Base-by-base conservation (phyloP, 2,888 invertebrate genomes). In the Linnaemya vulpina region DNA sequence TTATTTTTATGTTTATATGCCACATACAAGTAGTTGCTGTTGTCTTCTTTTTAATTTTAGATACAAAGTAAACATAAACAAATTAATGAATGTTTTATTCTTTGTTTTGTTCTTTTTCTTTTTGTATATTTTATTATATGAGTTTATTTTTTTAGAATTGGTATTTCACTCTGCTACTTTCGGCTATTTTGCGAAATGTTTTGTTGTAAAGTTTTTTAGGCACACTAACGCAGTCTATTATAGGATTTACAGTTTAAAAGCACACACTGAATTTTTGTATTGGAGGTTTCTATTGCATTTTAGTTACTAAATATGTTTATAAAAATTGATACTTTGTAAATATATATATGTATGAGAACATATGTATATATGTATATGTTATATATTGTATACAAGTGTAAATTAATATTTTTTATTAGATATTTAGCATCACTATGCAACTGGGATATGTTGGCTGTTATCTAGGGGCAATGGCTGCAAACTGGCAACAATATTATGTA, bases 161-260 rank as follows among this genome's bases (percentile, higher is more conserved):
- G 35, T n/a, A 30, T 73, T 49, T 40, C 63, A 70, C 60, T 46
- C 15, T 63, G 62, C 65, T 51, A 22, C n/a, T 73, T 65, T 49
- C 38, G 43, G 49, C 38, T 49, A 9, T 73, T 46, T 65, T 63
- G 35, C 40, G 22, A 63, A 63, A 25, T 0, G 17, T 43, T 75
- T 79, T 46, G 20, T 70, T 77, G 63, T 71, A 71, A 68, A 75
- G 20, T 40, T 43, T 20, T 17, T 43, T 62, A 84, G 84, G 84
- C 84, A 84, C 84, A 60, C 71, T 75, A 35, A 65, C 17, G 49
- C 79, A 71, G 79, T 84, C 79, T 79, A 20, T 22, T 43, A 22
- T 60, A 4, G 17, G 35, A 38, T 35, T n/a, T n/a, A 40, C 0
- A 8, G 7, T 17, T 63, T 63, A 40, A 63, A 30, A 30, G 55